phyloP scores from a whole-genome alignment of 2,888 invertebrate species.

The Conomelus anceps region DNA sequence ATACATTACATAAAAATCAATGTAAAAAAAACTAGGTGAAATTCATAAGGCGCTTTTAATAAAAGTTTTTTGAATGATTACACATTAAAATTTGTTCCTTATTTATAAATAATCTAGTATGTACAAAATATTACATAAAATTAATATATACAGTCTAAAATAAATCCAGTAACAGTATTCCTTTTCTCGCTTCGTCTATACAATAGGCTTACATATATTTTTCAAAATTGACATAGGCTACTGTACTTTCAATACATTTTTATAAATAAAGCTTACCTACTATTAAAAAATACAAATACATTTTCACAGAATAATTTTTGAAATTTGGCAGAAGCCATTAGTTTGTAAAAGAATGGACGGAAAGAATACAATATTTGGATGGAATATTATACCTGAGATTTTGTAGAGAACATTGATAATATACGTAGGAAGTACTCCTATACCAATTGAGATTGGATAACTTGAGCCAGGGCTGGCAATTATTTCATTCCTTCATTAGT shows the following conservation, averaged over 20 bases:
- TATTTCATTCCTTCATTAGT: too few species aligned
- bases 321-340: background rate
- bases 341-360: background rate
- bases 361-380: background rate
- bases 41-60: background rate
- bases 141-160: background rate
- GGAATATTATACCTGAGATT: background rate
- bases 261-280: too few species aligned
- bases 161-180: background rate
- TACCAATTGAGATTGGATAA: too few species aligned
- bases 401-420: background rate
- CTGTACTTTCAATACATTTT: too few species aligned
- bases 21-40: background rate
- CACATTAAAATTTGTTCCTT: background rate
- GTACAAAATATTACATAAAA: background rate
- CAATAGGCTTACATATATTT: too few species aligned
- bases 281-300: too few species aligned
- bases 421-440: too few species aligned
- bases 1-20: background rate
- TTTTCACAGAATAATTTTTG: too few species aligned
- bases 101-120: background rate
- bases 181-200: background rate
- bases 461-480: too few species aligned
- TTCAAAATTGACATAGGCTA: too few species aligned
- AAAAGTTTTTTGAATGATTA: background rate